Base-by-base conservation (phyloP, 1,140 invertebrate species). In the Drosophila albomicans region DNA sequence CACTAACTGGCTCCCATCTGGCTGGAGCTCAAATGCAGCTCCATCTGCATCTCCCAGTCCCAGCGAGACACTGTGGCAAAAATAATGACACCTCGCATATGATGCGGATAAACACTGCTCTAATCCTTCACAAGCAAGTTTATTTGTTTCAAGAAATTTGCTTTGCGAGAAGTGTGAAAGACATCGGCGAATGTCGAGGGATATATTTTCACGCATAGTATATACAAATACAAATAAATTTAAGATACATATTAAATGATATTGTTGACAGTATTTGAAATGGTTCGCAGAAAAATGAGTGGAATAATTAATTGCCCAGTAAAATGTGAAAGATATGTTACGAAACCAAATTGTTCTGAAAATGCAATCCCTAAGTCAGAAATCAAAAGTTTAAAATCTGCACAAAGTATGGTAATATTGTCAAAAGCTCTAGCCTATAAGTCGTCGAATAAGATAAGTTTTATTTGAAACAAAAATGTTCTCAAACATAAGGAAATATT, bases 1-100 rank as follows among this genome's bases (percentile, higher is more conserved):
- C 72, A 66, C 61, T 75, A 75, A 70, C 72, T 70, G 72, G 66
- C 66, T 49, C 59, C 69, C 70, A 58, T 72, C 62, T 58, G 67
- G 58, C 67, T 70, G 67, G 46, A 49, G 1, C 32, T 30, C 16
- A 13, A 13, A 43, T 43, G 41, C 41, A 43, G n/a, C 41, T 43
- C 11, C 35, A 30, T 38, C 35, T 38, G 45, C 66, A 13, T 32
- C 30, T 10, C 35, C 35, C 32, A 54, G 13, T 25, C 20, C 20
- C 20, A 25, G 20, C 20, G 20, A 45, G 25, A 73, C 64, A 74
- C 71, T 74, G 64, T 16, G 48, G 48, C 65, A 74, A 69, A 71
- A 61, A 38, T 41, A 68, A 41, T 54, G 49, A 49, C 65, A 74
- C 49, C 38, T 48, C 41, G 15, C 16, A 30, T 25, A 67, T 35